Conservation (phyloP, 2,888 invertebrate genomes). For the Thera obeliscata region DNA sequence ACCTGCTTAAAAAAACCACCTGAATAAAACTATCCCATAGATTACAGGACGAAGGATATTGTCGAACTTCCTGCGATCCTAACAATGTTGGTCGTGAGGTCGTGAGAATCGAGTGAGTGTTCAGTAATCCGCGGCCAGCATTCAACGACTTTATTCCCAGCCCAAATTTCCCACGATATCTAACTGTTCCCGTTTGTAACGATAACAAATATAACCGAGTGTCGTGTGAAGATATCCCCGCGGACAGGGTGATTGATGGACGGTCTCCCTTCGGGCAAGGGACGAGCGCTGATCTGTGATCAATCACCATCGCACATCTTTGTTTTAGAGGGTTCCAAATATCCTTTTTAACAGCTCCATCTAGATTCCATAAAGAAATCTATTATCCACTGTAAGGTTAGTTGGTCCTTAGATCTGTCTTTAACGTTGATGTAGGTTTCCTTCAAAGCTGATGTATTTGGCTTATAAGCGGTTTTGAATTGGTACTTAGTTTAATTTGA, state of each 20-base stretch:
- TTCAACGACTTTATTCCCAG: background rate
- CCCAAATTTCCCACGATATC: background rate
- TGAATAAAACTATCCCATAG: too few relatives aligned
- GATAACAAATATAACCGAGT: conserved; percentile 49
- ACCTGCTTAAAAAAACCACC: too few relatives aligned
- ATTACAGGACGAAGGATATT: too few relatives aligned
- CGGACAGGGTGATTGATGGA: conserved; percentile 62
- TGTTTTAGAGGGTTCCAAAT: conserved; percentile 26
- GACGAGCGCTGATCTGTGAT: conserved; percentile 65
- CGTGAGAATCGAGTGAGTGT: too few relatives aligned
- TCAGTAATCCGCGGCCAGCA: too few relatives aligned
- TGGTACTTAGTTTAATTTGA: too few relatives aligned
- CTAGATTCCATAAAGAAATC: background rate
- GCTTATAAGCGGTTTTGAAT: too few relatives aligned
- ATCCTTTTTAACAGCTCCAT: background rate
- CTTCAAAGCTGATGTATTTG: too few relatives aligned
- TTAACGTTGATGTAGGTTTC: too few relatives aligned
- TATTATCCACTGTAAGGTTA: background rate
- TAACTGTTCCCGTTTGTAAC: conserved; percentile 21
- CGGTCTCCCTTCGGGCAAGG: conserved; percentile 46
- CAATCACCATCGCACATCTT: conserved; percentile 55
- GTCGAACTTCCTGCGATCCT: too few relatives aligned
- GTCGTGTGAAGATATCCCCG: conserved; percentile 53
- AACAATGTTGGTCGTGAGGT: too few relatives aligned
- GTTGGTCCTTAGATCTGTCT: too few relatives aligned